These are phyloP conservation scores for Barypeithes pellucidus DNA, from an alignment of 2,888 invertebrate genomes.

Conservation along the genomic window DNA sequence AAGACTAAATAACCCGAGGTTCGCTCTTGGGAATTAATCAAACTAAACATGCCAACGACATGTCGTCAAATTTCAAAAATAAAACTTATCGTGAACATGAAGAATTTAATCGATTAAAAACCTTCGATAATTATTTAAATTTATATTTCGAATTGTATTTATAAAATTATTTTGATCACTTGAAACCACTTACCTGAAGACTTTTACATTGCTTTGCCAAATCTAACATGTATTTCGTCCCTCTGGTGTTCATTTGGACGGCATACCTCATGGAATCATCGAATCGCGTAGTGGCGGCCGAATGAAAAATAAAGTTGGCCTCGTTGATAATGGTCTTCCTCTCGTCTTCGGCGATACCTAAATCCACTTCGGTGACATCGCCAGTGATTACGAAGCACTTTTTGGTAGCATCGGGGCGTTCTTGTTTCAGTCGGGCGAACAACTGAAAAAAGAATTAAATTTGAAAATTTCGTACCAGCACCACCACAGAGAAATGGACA, in stretches of 20 bases:
- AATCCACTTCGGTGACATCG: constrained; percentile 70
- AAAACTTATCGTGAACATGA: no score
- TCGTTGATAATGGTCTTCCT: constrained; percentile 71
- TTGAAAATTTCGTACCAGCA: no score
- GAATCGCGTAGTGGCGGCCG: constrained; percentile 83
- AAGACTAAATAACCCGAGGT: no score
- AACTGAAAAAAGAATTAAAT: constrained; percentile 74
- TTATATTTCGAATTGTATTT: no score
- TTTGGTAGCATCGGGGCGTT: constrained; percentile 72
- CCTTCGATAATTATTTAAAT: no score
- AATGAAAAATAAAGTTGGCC: constrained; percentile 79
- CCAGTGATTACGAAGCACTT: constrained; percentile 74
- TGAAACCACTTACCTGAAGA: constrained; percentile 67
- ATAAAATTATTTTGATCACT: not conserved
- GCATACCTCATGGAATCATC: constrained; percentile 78
- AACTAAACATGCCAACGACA: no score
- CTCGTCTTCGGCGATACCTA: constrained; percentile 71
- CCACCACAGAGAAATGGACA: no score
- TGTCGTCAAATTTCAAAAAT: no score
- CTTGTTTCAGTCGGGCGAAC: constrained; percentile 80
- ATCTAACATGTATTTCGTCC: constrained; percentile 64
- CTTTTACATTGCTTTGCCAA: constrained; percentile 63
- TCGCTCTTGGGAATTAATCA: no score
- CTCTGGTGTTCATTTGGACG: constrained; percentile 77
- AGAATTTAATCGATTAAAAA: no score